Percentiles rank a stretch among this genome's conserved stretches.
Evolutionary conservation across 1,140 invertebrate species (phyloP).

Genomic region (Trichoplusia ni): DNA sequence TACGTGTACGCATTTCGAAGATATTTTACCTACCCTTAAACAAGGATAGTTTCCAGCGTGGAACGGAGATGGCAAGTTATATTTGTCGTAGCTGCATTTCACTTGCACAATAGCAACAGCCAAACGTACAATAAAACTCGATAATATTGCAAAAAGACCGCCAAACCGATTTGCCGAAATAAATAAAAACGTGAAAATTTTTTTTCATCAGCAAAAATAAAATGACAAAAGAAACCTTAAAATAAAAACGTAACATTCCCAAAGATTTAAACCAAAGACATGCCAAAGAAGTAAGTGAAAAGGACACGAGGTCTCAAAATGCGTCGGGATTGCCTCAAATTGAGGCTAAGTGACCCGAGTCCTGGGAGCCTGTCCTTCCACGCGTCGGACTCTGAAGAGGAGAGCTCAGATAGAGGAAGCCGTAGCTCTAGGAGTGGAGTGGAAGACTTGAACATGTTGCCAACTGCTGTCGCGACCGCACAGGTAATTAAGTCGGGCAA

Average conservation of each 20-base stretch:
- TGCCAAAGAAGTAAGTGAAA: constrained; percentile 40
- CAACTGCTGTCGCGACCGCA: constrained; percentile 50
- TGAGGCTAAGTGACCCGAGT: constrained; percentile 76
- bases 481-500: too few relatives aligned
- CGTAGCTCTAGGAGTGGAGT: constrained; percentile 46
- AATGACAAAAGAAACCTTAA: constrained; percentile 4
- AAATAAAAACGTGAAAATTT: neutral
- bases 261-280: constrained; percentile 50
- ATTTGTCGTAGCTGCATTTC: too few relatives aligned
- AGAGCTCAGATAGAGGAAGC: constrained; percentile 54
- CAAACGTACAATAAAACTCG: too few relatives aligned
- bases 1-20: too few relatives aligned
- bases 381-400: constrained; percentile 76
- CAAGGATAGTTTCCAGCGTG: too few relatives aligned
- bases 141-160: neutral
- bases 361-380: constrained; percentile 60
- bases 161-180: neutral
- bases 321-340: constrained; percentile 73
- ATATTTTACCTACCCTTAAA: too few relatives aligned
- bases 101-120: too few relatives aligned
- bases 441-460: constrained; percentile 51
- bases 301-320: constrained; percentile 43
- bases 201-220: constrained; percentile 2
- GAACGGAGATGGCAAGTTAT: too few relatives aligned
- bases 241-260: constrained; percentile 49